A percentile compares a stretch with the other conserved stretches of the same genome.
Evolutionary conservation across 35 echinoderm and acorn worm genomes (phyloP).

Genomic region (Diadema setosum): DNA sequence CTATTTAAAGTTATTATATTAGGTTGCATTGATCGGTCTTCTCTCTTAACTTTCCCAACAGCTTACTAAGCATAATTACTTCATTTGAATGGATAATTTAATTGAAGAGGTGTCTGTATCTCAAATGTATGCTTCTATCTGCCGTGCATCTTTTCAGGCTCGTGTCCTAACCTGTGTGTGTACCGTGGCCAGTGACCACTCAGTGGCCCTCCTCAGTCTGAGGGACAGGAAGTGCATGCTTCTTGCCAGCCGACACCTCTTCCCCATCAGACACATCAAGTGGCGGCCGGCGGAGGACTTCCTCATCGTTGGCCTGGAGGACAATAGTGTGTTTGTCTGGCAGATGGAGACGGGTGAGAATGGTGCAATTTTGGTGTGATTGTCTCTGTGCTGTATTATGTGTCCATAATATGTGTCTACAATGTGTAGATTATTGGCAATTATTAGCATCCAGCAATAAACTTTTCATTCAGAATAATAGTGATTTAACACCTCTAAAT

Average conservation of each 20-base stretch:
- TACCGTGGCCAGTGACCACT: slow-evolving; percentile 94
- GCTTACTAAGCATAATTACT: too few relatives aligned
- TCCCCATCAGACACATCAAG: slow-evolving; percentile 89
- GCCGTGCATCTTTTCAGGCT: slow-evolving; percentile 18
- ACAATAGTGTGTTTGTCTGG: slow-evolving; percentile 98
- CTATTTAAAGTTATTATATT: too few relatives aligned
- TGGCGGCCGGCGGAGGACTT: slow-evolving; percentile 96
- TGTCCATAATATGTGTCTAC: not conserved
- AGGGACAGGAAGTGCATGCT: slow-evolving; percentile 94
- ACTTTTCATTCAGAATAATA: too few relatives aligned
- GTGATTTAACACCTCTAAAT: too few relatives aligned
- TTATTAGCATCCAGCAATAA: too few relatives aligned
- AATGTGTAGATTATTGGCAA: too few relatives aligned
- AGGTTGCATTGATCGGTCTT: too few relatives aligned
- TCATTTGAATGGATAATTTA: too few relatives aligned
- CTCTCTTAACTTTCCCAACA: too few relatives aligned
- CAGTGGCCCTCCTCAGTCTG: slow-evolving; percentile 90
- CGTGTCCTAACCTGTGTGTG: slow-evolving; percentile 84
- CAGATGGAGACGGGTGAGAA: slow-evolving; percentile 96
- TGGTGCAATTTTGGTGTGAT: not conserved
- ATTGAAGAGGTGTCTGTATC: too few relatives aligned
- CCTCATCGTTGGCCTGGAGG: slow-evolving; percentile 79
- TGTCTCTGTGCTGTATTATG: not conserved
- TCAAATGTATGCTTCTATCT: not conserved
- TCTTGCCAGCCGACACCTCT: slow-evolving; percentile 93